Conservation (phyloP, 64 coral and sea anemone species). For the Platygyra sinensis region DNA sequence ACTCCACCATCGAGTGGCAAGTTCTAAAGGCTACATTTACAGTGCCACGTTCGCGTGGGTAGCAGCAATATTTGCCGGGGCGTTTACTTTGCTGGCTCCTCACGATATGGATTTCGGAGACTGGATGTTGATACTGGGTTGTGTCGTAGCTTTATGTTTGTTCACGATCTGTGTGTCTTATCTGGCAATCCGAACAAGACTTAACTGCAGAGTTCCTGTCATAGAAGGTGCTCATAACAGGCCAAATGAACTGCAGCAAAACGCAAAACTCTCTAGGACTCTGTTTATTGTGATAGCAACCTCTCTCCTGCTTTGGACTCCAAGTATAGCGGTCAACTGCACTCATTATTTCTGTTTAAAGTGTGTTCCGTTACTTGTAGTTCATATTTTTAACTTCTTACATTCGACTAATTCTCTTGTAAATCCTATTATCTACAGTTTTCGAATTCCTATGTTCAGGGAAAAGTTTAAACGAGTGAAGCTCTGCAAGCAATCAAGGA, state of each 20-base stretch:
- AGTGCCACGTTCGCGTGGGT: background rate
- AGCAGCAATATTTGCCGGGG: background rate
- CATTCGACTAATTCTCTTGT: background rate
- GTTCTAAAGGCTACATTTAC: background rate
- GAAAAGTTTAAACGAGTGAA: too few species aligned
- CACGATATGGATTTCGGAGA: background rate
- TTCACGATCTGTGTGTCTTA: background rate
- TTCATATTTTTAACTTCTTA: background rate
- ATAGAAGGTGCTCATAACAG: background rate
- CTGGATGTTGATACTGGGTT: background rate
- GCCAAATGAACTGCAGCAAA: background rate
- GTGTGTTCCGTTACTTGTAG: background rate
- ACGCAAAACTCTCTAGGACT: background rate
- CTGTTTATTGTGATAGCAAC: slow-evolving; percentile 18
- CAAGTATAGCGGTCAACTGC: background rate
- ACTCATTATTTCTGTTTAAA: background rate
- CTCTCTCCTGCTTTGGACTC: background rate
- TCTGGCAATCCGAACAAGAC: background rate
- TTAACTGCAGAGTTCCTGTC: background rate
- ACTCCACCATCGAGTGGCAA: background rate
- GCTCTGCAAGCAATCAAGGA: too few species aligned
- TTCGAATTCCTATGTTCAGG: background rate
- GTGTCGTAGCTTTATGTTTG: background rate
- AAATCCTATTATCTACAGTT: background rate
- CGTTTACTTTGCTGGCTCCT: background rate